Evolutionary conservation across 2,113 vertebrate genomes (phyloP).

Genomic region (Melozone crissalis): DNA sequence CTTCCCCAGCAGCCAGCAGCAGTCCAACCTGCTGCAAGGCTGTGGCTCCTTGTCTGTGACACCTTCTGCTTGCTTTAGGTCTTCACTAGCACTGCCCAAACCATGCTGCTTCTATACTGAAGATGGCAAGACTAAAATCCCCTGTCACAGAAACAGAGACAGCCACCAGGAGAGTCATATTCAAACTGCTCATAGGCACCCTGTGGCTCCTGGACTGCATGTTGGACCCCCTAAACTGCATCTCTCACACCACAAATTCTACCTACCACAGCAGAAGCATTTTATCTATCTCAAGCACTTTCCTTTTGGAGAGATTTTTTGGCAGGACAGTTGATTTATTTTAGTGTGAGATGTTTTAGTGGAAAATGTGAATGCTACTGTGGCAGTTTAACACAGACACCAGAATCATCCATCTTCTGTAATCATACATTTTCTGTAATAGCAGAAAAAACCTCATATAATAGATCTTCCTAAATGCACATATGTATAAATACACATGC

Average conservation of each 20-base stretch:
- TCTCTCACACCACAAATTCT: not conserved
- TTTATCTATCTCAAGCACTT: not conserved
- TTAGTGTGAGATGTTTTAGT: not conserved
- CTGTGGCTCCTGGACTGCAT: not conserved
- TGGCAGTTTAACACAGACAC: not conserved
- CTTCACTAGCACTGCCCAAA: not conserved
- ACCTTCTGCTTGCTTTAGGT: not conserved
- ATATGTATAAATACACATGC: not conserved
- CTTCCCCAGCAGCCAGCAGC: not conserved
- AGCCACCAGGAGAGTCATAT: not conserved
- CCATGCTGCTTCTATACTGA: not conserved
- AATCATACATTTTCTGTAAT: too few relatives aligned
- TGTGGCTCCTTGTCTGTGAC: not conserved
- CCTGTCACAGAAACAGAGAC: not conserved
- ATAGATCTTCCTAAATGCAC: not conserved
- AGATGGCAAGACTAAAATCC: not conserved
- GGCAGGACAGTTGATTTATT: not conserved
- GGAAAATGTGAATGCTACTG: not conserved
- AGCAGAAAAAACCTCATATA: not conserved
- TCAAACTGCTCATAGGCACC: not conserved
- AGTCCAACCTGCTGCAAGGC: not conserved
- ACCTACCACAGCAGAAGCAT: not conserved
- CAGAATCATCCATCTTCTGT: not conserved
- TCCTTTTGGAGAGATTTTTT: not conserved
- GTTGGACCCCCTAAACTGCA: not conserved